Conservation (phyloP, 1,140 invertebrate genomes). For the Anadara kagoshimensis region DNA sequence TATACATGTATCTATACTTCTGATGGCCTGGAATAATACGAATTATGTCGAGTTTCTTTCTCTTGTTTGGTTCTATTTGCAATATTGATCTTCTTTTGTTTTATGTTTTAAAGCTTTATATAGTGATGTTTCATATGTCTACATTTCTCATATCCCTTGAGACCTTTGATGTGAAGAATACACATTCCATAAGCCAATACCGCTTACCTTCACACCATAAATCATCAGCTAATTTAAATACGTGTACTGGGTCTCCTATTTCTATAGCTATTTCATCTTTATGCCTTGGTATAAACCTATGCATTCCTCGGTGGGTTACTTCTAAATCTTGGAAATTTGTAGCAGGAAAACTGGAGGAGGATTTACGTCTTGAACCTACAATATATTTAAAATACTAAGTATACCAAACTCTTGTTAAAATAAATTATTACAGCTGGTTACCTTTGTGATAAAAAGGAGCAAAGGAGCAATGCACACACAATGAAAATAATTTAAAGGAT, state of each 20-base stretch:
- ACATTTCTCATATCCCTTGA: no score
- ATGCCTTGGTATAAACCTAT: slow-evolving; percentile 96
- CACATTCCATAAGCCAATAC: not conserved
- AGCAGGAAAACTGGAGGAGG: slow-evolving; percentile 43
- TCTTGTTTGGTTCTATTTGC: no score
- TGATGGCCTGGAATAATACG: no score
- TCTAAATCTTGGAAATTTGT: slow-evolving; percentile 56
- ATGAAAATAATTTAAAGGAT: no score
- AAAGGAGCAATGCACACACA: no score
- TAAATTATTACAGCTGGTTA: not conserved
- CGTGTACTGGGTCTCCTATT: slow-evolving; percentile 97
- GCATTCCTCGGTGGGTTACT: slow-evolving; percentile 91
- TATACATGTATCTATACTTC: no score
- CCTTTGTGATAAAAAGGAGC: no score
- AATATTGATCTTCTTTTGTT: no score
- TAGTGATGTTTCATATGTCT: no score
- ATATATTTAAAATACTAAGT: not conserved
- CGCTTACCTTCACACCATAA: slow-evolving; percentile 93
- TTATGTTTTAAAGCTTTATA: no score
- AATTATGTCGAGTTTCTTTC: no score
- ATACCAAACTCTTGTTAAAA: not conserved
- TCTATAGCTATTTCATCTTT: slow-evolving; percentile 96
- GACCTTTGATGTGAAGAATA: not conserved
- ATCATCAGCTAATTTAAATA: slow-evolving; percentile 96
- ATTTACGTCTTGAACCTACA: slow-evolving; percentile 49